Percentiles rank a stretch among this genome's conserved stretches.
phyloP scores from a whole-genome alignment of 2,113 vertebrate species.

The Burhinus oedicnemus region DNA sequence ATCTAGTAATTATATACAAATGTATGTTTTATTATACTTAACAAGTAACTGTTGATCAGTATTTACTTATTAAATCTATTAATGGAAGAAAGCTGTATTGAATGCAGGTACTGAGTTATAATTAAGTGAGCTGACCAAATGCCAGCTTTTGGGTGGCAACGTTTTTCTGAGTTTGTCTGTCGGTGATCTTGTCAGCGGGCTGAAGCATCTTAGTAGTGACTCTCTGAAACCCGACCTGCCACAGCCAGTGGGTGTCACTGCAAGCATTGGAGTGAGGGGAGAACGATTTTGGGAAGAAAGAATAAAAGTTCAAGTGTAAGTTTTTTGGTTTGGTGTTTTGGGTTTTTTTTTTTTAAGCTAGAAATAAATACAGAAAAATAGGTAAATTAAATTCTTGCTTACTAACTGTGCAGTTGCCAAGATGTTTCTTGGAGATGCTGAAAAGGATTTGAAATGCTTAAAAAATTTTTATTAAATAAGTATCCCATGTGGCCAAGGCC shows the following conservation, averaged over 20 bases:
- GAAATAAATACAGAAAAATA: not conserved
- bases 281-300: not conserved
- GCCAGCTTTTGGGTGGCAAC: not conserved
- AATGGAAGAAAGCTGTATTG: not conserved
- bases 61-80: not conserved
- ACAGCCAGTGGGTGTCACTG: constrained; percentile 47
- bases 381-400: not conserved
- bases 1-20: not conserved
- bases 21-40: not conserved
- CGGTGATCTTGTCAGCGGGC: rapidly evolving
- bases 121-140: not conserved
- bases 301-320: not conserved
- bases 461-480: not conserved
- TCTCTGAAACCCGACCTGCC: not conserved
- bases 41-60: not conserved
- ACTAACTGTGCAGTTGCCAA: not conserved
- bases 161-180: not conserved
- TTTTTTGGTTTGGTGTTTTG: not conserved
- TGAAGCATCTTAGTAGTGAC: not conserved
- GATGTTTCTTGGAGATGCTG: not conserved
- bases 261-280: not conserved
- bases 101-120: not conserved
- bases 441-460: not conserved
- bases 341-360: not conserved
- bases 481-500: not conserved